phyloP scores from a whole-genome alignment of 2,113 vertebrate species.

The Numida meleagris region DNA sequence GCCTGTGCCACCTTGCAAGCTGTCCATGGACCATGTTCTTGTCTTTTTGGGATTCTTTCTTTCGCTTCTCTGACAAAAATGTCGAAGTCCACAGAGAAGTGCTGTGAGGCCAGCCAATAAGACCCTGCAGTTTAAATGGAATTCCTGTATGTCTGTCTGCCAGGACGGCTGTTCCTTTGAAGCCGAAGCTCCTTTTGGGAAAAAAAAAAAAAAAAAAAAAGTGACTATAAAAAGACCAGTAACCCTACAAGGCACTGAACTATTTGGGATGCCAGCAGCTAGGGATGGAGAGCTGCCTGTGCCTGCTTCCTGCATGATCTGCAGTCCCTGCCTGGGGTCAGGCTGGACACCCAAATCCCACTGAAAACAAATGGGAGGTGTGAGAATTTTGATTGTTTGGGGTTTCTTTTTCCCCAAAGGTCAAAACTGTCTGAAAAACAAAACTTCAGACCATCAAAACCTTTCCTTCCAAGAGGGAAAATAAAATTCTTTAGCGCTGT shows the following conservation, averaged over 20 bases:
- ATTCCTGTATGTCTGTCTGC: background rate
- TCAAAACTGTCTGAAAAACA: background rate
- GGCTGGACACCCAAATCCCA: background rate
- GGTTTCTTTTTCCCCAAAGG: background rate
- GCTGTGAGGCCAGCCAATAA: background rate
- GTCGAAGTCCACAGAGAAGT: background rate
- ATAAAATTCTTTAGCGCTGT: background rate
- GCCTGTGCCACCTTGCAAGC: background rate
- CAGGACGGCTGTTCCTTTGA: background rate
- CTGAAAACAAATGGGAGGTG: accelerated
- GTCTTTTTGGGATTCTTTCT: background rate
- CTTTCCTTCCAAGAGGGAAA: background rate
- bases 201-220: background rate
- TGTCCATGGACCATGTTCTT: background rate
- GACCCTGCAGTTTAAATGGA: background rate
- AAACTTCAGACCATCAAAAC: background rate
- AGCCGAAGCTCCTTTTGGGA: background rate
- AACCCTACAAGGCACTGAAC: background rate
- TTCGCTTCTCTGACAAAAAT: background rate
- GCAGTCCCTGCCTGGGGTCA: background rate
- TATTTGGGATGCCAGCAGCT: background rate
- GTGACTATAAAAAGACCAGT: background rate
- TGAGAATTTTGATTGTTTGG: background rate
- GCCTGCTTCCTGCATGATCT: accelerated
- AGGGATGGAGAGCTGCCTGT: background rate